phyloP scores from a whole-genome alignment of 2,888 invertebrate species.

The Ceramica pisi region DNA sequence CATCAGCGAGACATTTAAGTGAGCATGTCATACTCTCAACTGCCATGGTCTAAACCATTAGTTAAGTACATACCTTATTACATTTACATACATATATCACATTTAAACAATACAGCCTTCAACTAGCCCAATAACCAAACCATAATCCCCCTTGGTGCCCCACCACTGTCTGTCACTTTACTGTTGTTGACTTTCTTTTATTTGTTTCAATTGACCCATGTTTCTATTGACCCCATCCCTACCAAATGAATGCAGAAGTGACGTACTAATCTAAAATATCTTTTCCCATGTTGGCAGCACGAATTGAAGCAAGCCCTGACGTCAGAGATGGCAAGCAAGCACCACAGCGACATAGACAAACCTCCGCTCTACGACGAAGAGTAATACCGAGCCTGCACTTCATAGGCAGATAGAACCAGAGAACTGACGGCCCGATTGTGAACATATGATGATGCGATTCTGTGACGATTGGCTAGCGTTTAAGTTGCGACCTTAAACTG shows the following conservation, averaged over 20 bases:
- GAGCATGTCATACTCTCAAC: too few species aligned
- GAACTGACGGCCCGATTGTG: slow-evolving; percentile 25
- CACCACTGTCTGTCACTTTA: too few species aligned
- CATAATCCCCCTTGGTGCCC: too few species aligned
- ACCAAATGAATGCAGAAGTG: neutral
- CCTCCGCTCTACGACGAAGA: slow-evolving; percentile 81
- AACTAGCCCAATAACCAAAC: too few species aligned
- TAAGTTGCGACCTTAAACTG: slow-evolving; percentile 10
- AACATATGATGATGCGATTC: slow-evolving; percentile 19
- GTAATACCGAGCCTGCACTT: slow-evolving; percentile 46
- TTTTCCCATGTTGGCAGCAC: slow-evolving; percentile 77
- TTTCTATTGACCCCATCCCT: too few species aligned
- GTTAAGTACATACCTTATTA: too few species aligned
- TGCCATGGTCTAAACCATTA: too few species aligned
- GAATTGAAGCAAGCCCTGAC: slow-evolving; percentile 82
- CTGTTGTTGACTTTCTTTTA: too few species aligned
- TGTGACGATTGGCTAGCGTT: slow-evolving; percentile 30
- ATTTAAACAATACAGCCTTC: too few species aligned
- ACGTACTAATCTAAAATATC: slow-evolving; percentile 50
- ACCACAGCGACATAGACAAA: slow-evolving; percentile 76
- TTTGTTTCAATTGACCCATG: too few species aligned
- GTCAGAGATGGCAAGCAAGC: slow-evolving; percentile 73
- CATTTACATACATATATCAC: too few species aligned
- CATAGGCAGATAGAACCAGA: slow-evolving; percentile 20
- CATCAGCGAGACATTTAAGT: too few species aligned